phyloP scores from a whole-genome alignment of 2,888 invertebrate genomes.

The Toxonevra muliebris region DNA sequence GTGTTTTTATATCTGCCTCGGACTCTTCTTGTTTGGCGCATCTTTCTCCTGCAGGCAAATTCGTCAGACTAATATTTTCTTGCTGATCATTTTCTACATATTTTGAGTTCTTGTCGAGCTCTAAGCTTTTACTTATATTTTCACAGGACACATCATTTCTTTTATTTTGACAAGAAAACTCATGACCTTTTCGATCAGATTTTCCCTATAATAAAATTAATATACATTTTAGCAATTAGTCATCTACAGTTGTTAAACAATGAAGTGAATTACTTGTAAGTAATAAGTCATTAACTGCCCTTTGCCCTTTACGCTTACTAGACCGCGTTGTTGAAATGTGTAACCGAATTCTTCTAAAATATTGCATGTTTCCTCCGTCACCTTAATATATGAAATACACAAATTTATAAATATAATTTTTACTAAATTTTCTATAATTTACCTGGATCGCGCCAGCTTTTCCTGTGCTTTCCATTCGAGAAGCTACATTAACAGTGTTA shows the following conservation, averaged over 20 bases:
- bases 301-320: conserved; percentile 96
- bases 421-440: conserved; percentile 18
- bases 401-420: too few relatives aligned
- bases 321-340: conserved; percentile 91
- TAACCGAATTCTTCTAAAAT: conserved; percentile 91
- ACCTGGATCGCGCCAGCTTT: conserved; percentile 95
- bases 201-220: too few relatives aligned
- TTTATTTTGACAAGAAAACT: too few relatives aligned
- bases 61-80: too few relatives aligned
- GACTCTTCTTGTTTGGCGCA: conserved; percentile 37
- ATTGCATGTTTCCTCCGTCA: conserved; percentile 92
- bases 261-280: conserved; percentile 68
- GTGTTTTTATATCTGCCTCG: conserved; percentile 59
- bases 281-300: conserved; percentile 97
- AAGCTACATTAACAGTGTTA: conserved; percentile 96
- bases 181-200: too few relatives aligned
- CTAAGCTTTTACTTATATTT: too few relatives aligned
- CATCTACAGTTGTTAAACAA: neutral
- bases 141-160: too few relatives aligned
- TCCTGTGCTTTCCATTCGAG: conserved; percentile 97
- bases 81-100: too few relatives aligned
- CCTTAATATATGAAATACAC: conserved; percentile 68
- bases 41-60: conserved; percentile 17
- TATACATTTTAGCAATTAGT: neutral
- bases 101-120: too few relatives aligned